Base-by-base conservation (phyloP, 2,797 vertebrate genomes). In the Gymnothorax javanicus region DNA sequence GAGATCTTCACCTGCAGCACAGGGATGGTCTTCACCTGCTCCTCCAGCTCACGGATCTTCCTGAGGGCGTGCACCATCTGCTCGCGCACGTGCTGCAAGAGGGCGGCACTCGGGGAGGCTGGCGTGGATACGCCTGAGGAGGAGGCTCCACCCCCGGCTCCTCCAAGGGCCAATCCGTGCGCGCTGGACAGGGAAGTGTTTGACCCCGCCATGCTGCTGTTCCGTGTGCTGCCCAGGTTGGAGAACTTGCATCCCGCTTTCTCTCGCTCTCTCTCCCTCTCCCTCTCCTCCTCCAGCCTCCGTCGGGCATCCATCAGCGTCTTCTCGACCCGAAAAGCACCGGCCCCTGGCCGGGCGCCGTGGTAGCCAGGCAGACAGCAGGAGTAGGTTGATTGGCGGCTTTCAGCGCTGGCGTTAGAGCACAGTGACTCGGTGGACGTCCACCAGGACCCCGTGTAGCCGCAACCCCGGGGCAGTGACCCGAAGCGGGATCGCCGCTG, bases 1-100 rank as follows among this genome's bases (percentile, higher is more conserved):
- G 97, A 98, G 67, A 98, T 96, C 93, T 98, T 98, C 67, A 98
- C 97, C 92, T 98, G 98, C 25, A 98, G 95, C 86, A 97, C 97
- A 0, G 98, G 98, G 75, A 99, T 97, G 89, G 97, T 96, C 92
- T 98, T 98, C 87, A 98, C 97, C 92, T 98, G 97, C 88, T 98
- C 97, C 91, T 99, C 98, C 11, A 99, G 95, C 90, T 98, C 97
- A 13, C 94, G 94, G 87, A 99, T 96, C 91, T 97, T 97, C 86
- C 96, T 93, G 84, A 99, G 94, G 0, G 97, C 97, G 0, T 94
- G 93, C 0, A 97, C 97, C 98, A 99, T 98, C 93, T 98, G 97
- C 91, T 98, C 97, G 17, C 97, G 95, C 81, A 98, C 96, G 0
- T 97, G 96, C 83, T 98, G 97, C 86, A 99, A 94, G 92, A 98